A percentile compares a stretch with the other conserved stretches of the same genome.
Evolutionary conservation across 1,140 invertebrate genomes (phyloP).

Genomic region (Eriocheir sinensis): DNA sequence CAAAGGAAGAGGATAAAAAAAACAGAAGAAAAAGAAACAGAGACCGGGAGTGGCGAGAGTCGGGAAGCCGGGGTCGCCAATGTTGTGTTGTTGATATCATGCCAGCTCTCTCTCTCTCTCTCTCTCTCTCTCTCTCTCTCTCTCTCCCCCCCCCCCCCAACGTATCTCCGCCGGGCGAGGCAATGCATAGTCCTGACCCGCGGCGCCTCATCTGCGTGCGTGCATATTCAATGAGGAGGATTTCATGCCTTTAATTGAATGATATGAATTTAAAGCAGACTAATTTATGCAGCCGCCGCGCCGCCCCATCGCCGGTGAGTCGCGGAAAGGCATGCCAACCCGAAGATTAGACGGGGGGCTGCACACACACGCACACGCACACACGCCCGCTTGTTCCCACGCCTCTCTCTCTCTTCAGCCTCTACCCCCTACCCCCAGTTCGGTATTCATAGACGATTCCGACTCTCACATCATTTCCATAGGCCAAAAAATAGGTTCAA

Average conservation of each 20-base stretch:
- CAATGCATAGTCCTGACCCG: not conserved
- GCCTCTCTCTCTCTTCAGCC: too few relatives aligned
- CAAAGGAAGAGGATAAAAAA: not conserved
- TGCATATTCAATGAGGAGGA: not conserved
- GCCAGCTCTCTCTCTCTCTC: too few relatives aligned
- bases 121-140: too few relatives aligned
- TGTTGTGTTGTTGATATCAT: too few relatives aligned
- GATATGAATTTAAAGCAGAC: not conserved
- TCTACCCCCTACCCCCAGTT: too few relatives aligned
- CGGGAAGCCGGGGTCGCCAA: too few relatives aligned
- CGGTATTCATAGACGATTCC: too few relatives aligned
- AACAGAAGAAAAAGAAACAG: not conserved
- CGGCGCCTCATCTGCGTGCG: not conserved
- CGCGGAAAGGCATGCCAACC: not conserved
- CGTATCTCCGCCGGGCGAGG: not conserved
- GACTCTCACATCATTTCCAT: too few relatives aligned
- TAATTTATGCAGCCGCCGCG: not conserved
- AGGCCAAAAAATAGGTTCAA: too few relatives aligned
- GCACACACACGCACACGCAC: not conserved
- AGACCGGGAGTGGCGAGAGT: not conserved
- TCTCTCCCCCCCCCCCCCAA: not conserved
- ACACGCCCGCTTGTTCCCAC: not conserved
- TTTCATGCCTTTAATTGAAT: not conserved
- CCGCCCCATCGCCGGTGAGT: not conserved
- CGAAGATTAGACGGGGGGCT: not conserved